A percentile compares a stretch with the other conserved stretches of the same genome.
Evolutionary conservation across 2,113 vertebrate species (phyloP).

Genomic region (Hiodon tergisus): DNA sequence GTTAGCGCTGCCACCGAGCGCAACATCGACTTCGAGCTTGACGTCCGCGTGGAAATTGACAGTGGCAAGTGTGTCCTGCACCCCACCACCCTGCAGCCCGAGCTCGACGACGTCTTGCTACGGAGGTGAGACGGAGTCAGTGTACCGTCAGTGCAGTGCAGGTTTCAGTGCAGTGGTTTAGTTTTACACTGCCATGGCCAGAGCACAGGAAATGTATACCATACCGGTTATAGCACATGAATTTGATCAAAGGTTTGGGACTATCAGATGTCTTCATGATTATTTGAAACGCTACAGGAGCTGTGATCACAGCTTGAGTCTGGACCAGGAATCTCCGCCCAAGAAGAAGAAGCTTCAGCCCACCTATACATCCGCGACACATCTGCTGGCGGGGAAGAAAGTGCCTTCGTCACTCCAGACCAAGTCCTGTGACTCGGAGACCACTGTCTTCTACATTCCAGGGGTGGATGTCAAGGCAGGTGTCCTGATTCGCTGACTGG

Average conservation of each 20-base stretch:
- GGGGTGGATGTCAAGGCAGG: constrained; percentile 96
- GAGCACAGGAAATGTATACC: too few species aligned
- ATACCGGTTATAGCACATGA: too few species aligned
- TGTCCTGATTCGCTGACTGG: constrained; percentile 4
- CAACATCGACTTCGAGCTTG: constrained; percentile 97
- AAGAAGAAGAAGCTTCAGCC: constrained; percentile 90
- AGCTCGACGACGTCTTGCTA: constrained; percentile 83
- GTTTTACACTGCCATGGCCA: too few species aligned
- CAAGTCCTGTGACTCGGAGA: constrained; percentile 87
- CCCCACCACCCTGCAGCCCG: constrained; percentile 80
- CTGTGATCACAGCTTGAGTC: constrained; percentile 85
- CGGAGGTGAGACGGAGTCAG: constrained; percentile 61
- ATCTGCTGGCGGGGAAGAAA: constrained; percentile 69
- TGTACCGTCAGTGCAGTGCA: too few species aligned
- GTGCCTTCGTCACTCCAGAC: constrained; percentile 88
- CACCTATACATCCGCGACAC: constrained; percentile 53
- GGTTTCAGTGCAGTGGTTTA: too few species aligned
- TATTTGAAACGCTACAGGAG: constrained; percentile 60
- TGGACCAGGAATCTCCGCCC: constrained; percentile 94
- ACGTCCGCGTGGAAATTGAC: constrained; percentile 94
- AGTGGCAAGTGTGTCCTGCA: constrained; percentile 97
- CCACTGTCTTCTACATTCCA: constrained; percentile 96
- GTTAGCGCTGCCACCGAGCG: constrained; percentile 77
- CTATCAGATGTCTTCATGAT: neutral
- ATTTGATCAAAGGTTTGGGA: too few species aligned